Conservation (phyloP, 2,797 vertebrate genomes). For the Sarcoramphus papa region DNA sequence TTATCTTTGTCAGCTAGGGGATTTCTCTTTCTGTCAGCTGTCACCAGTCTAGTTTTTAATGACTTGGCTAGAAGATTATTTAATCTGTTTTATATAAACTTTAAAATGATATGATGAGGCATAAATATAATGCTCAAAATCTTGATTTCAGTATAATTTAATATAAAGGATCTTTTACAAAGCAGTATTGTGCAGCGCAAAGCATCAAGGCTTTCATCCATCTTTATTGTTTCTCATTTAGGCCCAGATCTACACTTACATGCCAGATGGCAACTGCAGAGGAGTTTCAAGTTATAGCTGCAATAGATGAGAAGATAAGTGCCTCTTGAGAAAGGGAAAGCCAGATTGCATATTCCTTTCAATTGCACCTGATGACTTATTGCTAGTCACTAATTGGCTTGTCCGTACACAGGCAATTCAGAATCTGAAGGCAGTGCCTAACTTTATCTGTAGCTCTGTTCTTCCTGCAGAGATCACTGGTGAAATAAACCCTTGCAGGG, state of each 20-base stretch:
- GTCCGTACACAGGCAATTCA: conserved; percentile 27
- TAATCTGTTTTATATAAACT: conserved; percentile 32
- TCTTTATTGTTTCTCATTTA: conserved; percentile 61
- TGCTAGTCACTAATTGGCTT: conserved; percentile 50
- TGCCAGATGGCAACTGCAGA: conserved; percentile 55
- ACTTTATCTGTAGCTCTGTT: conserved; percentile 13
- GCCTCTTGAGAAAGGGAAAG: conserved; percentile 36
- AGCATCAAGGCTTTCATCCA: conserved; percentile 1
- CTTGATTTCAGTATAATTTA: conserved; percentile 41
- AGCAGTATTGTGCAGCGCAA: neutral
- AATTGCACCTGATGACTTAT: conserved; percentile 43
- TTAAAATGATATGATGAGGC: neutral
- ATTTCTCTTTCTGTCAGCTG: neutral
- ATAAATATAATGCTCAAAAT: conserved; percentile 10
- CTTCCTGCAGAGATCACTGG: conserved; percentile 4
- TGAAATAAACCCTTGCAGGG: conserved; percentile 19
- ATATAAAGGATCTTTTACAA: conserved; percentile 17
- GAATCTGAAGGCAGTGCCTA: neutral
- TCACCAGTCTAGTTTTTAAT: neutral
- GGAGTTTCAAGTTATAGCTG: conserved; percentile 45
- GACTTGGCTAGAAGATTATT: neutral
- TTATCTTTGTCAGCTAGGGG: neutral
- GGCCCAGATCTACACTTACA: conserved; percentile 21
- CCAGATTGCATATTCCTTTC: conserved; percentile 42
- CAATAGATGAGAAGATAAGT: conserved; percentile 32